Evolutionary conservation across 2,888 invertebrate genomes (phyloP).

Genomic region (Dendrolimus houi): DNA sequence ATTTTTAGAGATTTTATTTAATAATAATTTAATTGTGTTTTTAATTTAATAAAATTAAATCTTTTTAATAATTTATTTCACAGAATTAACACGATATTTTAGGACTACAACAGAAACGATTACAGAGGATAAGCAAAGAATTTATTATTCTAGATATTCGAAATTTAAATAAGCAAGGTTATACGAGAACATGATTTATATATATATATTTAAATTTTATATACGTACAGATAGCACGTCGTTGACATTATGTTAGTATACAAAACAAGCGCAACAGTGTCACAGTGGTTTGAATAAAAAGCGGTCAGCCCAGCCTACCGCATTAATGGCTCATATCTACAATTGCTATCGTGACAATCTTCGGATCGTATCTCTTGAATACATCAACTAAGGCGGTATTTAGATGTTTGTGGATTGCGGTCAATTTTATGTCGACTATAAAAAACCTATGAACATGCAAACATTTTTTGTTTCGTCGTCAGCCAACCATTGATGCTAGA

Average conservation of each 20-base stretch:
- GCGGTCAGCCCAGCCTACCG: neutral
- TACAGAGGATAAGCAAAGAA: no score
- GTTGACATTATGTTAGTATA: neutral
- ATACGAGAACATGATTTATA: no score
- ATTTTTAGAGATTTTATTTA: no score
- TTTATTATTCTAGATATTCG: no score
- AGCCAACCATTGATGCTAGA: no score
- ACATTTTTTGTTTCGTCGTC: no score
- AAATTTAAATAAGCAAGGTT: no score
- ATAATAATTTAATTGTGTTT: no score
- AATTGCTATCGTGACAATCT: conserved; percentile 45
- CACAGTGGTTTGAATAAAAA: neutral
- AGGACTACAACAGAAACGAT: no score
- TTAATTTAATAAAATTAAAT: no score
- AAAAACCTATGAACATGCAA: conserved; percentile 16
- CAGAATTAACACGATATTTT: no score
- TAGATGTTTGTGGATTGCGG: conserved; percentile 1
- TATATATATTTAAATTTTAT: neutral
- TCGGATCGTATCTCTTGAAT: conserved; percentile 27
- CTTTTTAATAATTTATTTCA: no score
- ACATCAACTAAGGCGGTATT: conserved; percentile 24
- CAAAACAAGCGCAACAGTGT: neutral
- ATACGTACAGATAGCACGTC: neutral
- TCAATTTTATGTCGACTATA: neutral
- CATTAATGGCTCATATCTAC: conserved; percentile 33